A percentile compares a stretch with the other conserved stretches of the same genome.
Conservation (phyloP, 2,113 vertebrate genomes). For the Montifringilla adamsi region DNA sequence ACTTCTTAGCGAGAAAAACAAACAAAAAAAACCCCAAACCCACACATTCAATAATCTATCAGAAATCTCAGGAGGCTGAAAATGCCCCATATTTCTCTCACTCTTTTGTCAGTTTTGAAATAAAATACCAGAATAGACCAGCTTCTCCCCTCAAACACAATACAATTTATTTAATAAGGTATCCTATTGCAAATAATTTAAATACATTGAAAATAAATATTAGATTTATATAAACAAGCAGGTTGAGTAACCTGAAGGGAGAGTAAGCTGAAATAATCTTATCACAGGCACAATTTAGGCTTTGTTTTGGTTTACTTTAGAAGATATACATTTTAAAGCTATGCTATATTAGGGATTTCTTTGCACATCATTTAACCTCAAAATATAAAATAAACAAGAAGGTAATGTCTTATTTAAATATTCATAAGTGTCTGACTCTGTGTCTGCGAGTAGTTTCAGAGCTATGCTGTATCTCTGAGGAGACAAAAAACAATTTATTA, state of each 20-base stretch:
- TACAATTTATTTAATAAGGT: not conserved
- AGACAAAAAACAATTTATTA: not conserved
- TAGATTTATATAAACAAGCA: not conserved
- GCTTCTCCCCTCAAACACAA: not conserved
- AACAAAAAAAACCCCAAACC: not conserved
- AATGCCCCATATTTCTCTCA: not conserved
- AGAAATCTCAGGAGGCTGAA: not conserved
- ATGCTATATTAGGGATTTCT: not conserved
- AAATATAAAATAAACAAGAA: not conserved
- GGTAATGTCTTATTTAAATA: not conserved
- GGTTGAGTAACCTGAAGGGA: not conserved
- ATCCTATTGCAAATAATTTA: not conserved
- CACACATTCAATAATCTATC: not conserved
- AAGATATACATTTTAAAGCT: not conserved
- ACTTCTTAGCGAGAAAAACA: not conserved
- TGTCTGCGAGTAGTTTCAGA: not conserved
- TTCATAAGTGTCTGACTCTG: not conserved
- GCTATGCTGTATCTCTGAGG: not conserved
- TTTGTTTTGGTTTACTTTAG: not conserved
- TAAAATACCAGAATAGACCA: not conserved
- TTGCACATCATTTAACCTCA: not conserved
- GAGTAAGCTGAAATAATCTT: not conserved
- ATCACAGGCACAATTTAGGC: not conserved
- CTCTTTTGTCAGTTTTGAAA: not conserved
- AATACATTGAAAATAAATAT: not conserved